A percentile compares a stretch with the other conserved stretches of the same genome.
Conservation (phyloP, 1,140 invertebrate genomes). For the Centruroides vittatus region DNA sequence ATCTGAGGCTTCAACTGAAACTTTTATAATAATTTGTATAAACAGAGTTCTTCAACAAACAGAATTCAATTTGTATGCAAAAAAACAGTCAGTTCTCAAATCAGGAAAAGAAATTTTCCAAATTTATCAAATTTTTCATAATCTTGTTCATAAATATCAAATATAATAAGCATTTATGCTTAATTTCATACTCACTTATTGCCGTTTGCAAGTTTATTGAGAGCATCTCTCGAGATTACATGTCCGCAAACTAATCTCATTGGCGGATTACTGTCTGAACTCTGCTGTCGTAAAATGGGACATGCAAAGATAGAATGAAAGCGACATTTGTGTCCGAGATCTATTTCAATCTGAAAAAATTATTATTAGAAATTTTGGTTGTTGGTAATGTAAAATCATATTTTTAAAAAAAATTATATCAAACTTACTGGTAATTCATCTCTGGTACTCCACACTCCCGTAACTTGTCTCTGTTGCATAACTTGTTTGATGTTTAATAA, state of each 20-base stretch:
- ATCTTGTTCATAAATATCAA: background rate
- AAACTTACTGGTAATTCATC: constrained; percentile 82
- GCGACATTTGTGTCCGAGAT: constrained; percentile 65
- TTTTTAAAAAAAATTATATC: too few species aligned
- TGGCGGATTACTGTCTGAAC: constrained; percentile 90
- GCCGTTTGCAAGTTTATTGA: constrained; percentile 82
- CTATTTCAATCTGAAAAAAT: constrained; percentile 67
- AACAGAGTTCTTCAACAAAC: too few species aligned
- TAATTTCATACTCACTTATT: constrained; percentile 53
- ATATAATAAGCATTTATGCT: background rate
- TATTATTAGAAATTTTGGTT: constrained; percentile 1
- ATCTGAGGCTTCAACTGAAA: too few species aligned
- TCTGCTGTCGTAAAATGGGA: constrained; percentile 92
- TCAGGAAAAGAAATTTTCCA: constrained; percentile 2
- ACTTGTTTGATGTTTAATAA: constrained; percentile 88
- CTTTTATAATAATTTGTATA: too few species aligned
- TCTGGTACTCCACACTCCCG: constrained; percentile 85
- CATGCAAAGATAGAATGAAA: constrained; percentile 98
- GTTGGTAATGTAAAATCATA: too few species aligned
- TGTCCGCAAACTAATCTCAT: constrained; percentile 94
- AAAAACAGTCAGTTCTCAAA: background rate
- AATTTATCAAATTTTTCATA: background rate
- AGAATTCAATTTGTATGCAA: too few species aligned
- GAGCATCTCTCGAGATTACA: constrained; percentile 92
- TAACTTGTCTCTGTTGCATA: constrained; percentile 88